These are phyloP conservation scores for Tipula helvola DNA, from an alignment of 2,888 invertebrate genomes.

Conservation along the genomic window DNA sequence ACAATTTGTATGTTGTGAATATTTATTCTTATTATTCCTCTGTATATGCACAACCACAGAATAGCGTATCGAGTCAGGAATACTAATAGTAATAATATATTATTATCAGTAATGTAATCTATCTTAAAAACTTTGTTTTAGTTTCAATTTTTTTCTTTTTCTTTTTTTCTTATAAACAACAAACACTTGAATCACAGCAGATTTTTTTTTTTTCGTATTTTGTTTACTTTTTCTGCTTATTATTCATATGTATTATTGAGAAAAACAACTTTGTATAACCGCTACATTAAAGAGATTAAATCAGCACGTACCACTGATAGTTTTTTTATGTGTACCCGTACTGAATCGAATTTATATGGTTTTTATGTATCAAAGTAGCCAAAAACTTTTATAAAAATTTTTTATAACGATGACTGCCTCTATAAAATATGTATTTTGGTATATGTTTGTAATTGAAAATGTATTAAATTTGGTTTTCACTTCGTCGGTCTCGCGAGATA, in stretches of 20 bases:
- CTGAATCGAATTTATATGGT: not conserved
- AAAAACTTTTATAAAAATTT: not conserved
- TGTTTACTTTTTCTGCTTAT: not conserved
- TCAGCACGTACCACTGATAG: not conserved
- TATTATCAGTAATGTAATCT: not conserved
- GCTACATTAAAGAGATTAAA: not conserved
- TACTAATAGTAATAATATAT: not conserved
- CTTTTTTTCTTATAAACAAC: not conserved
- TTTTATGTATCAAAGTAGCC: not conserved
- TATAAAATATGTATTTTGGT: not conserved
- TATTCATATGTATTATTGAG: not conserved
- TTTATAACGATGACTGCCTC: not conserved
- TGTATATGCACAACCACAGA: not conserved
- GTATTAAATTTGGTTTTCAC: not conserved
- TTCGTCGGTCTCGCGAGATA: too few relatives aligned
- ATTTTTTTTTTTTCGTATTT: not conserved
- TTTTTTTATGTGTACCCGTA: not conserved
- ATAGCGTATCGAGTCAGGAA: not conserved
- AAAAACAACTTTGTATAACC: not conserved
- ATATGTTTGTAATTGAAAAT: not conserved
- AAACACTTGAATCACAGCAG: not conserved
- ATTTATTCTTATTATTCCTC: not conserved
- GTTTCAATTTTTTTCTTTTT: not conserved
- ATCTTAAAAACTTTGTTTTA: not conserved
- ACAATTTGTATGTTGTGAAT: not conserved